Conservation (phyloP, 1,140 invertebrate species). For the Trissolcus basalis region DNA sequence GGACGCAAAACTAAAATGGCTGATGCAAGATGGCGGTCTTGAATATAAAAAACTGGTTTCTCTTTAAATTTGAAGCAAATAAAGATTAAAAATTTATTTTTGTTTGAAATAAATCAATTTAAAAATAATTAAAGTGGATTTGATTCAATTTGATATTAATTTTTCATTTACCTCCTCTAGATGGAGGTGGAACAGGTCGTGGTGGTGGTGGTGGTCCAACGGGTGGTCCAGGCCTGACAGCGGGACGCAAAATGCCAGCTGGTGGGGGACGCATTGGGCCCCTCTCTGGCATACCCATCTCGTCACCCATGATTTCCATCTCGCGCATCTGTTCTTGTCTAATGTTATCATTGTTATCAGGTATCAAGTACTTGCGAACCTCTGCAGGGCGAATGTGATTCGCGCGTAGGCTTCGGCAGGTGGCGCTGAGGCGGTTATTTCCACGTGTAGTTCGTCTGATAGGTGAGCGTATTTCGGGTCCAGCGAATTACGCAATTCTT, state of each 20-base stretch:
- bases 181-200: constrained; percentile 36
- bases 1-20: too few relatives aligned
- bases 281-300: constrained; percentile 65
- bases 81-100: too few relatives aligned
- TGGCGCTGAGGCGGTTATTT: constrained; percentile 91
- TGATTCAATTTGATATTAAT: not conserved
- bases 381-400: constrained; percentile 92
- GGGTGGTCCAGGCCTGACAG: constrained; percentile 63
- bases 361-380: constrained; percentile 82
- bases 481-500: constrained; percentile 88
- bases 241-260: constrained; percentile 68
- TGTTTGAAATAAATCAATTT: too few relatives aligned
- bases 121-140: too few relatives aligned
- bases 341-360: constrained; percentile 88
- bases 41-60: too few relatives aligned
- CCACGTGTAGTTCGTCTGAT: constrained; percentile 94
- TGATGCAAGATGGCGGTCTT: too few relatives aligned
- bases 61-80: too few relatives aligned
- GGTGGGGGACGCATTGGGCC: constrained; percentile 59
- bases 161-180: constrained; percentile 37
- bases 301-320: constrained; percentile 78
- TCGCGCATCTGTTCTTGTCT: constrained; percentile 86
- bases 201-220: constrained; percentile 57
- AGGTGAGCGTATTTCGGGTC: constrained; percentile 96
- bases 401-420: constrained; percentile 94